These are phyloP conservation scores for Acleris cristana DNA, from an alignment of 2,888 invertebrate species.

Conservation along the genomic window DNA sequence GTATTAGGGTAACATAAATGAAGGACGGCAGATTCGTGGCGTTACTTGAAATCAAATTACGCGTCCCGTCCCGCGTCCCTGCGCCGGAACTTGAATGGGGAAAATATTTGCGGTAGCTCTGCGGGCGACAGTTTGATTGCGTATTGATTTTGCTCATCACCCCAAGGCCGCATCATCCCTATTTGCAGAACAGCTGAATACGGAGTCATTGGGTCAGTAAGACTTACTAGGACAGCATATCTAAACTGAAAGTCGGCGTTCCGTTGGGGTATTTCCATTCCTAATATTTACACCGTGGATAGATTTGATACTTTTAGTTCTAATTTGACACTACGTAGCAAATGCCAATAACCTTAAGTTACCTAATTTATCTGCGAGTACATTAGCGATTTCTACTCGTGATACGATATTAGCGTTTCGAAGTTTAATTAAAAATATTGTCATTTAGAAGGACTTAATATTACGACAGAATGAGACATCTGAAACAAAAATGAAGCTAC, in stretches of 20 bases:
- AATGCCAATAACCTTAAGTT: too few relatives aligned
- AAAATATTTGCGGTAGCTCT: conserved; percentile 62
- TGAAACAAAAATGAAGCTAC: conserved; percentile 15
- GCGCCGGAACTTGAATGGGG: conserved; percentile 53
- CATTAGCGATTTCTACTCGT: too few relatives aligned
- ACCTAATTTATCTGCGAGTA: too few relatives aligned
- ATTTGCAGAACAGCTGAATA: conserved; percentile 2
- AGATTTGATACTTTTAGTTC: too few relatives aligned
- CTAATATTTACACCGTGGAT: too few relatives aligned
- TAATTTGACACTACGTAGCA: too few relatives aligned
- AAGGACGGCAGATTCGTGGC: conserved; percentile 50
- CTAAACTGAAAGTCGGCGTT: too few relatives aligned
- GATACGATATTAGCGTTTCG: too few relatives aligned
- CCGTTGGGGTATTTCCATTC: too few relatives aligned
- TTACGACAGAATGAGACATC: too few relatives aligned
- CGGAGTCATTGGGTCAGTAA: conserved; percentile 16
- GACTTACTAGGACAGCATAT: not conserved
- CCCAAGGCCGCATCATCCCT: conserved; percentile 6
- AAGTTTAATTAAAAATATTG: too few relatives aligned
- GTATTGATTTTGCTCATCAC: conserved; percentile 58
- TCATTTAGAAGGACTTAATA: too few relatives aligned
- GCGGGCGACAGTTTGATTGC: conserved; percentile 62
- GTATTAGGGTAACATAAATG: conserved; percentile 20
- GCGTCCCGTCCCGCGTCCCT: conserved; percentile 25
- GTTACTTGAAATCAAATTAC: conserved; percentile 58